These are phyloP conservation scores for Subacronicta megacephala DNA, from an alignment of 2,888 invertebrate species.

Conservation along the genomic window DNA sequence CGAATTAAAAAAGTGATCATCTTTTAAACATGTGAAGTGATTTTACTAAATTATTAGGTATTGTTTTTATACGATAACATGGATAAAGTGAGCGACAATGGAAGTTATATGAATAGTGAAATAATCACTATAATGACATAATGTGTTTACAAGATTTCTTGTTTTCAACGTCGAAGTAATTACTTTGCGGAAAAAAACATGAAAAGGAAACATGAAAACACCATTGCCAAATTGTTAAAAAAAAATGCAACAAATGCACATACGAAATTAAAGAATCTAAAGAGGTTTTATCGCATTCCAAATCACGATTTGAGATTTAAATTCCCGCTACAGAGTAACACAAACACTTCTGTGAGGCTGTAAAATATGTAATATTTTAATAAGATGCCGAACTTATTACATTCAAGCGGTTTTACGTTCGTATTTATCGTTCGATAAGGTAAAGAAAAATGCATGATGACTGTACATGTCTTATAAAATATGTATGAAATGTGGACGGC, in stretches of 20 bases:
- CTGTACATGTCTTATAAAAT: slow-evolving; percentile 30
- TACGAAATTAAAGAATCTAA: neutral
- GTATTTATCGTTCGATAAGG: slow-evolving; percentile 19
- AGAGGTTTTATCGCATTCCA: slow-evolving; percentile 2
- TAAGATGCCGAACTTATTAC: slow-evolving; percentile 1
- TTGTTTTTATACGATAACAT: slow-evolving; percentile 24
- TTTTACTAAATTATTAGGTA: slow-evolving; percentile 29
- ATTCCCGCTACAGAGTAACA: neutral
- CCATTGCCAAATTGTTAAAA: neutral
- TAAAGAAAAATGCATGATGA: slow-evolving; percentile 24
- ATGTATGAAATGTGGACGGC: slow-evolving; percentile 38
- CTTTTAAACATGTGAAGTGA: slow-evolving; percentile 15
- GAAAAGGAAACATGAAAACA: neutral
- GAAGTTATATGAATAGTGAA: slow-evolving; percentile 36
- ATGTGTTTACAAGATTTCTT: slow-evolving; percentile 8
- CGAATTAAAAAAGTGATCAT: slow-evolving; percentile 3
- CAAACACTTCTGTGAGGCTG: slow-evolving; percentile 12
- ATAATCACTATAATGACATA: slow-evolving; percentile 35
- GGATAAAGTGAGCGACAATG: slow-evolving; percentile 24
- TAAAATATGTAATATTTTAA: neutral
- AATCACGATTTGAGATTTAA: slow-evolving; percentile 15
- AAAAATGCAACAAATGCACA: slow-evolving; percentile 1
- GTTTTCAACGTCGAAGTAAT: slow-evolving; percentile 7
- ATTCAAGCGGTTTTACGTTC: slow-evolving; percentile 11
- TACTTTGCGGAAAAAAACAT: neutral